phyloP scores from a whole-genome alignment of 2,113 vertebrate species.

The Strix aluco region DNA sequence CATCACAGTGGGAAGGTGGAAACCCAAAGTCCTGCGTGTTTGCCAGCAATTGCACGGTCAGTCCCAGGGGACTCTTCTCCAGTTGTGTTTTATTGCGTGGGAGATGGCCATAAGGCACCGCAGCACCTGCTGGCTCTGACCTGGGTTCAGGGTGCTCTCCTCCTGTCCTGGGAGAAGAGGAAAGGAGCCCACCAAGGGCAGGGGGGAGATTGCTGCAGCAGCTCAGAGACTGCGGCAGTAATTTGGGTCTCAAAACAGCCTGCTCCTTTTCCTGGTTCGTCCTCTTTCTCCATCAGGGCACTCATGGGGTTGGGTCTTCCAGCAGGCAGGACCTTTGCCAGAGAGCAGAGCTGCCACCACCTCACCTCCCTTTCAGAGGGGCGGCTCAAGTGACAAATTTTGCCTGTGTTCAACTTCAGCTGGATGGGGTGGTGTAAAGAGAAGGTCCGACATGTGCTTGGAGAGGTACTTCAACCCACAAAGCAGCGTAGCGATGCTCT shows the following conservation, averaged over 20 bases:
- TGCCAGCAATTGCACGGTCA: neutral
- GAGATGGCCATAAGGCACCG: neutral
- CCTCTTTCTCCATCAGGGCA: neutral
- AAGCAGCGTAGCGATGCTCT: fast-evolving
- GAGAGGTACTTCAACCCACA: neutral
- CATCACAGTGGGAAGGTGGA: neutral
- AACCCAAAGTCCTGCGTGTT: neutral
- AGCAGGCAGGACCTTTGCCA: neutral
- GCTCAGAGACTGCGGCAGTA: neutral
- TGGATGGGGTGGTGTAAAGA: neutral
- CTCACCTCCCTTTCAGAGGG: neutral
- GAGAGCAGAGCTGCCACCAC: neutral
- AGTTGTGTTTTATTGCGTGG: neutral
- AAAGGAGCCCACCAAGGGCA: neutral
- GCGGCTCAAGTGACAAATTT: neutral
- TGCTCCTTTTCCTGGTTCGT: neutral
- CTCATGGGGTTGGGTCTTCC: neutral
- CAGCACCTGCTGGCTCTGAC: neutral
- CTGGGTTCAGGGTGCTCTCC: neutral
- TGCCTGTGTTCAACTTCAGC: fast-evolving
- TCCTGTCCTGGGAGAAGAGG: neutral
- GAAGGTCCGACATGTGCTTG: neutral
- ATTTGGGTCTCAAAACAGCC: neutral
- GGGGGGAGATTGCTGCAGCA: neutral
- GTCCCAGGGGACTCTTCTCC: neutral